A percentile compares a stretch with the other conserved stretches of the same genome.
These are phyloP conservation scores for Limenitis camilla DNA, from an alignment of 2,888 invertebrate species.

Conservation along the genomic window DNA sequence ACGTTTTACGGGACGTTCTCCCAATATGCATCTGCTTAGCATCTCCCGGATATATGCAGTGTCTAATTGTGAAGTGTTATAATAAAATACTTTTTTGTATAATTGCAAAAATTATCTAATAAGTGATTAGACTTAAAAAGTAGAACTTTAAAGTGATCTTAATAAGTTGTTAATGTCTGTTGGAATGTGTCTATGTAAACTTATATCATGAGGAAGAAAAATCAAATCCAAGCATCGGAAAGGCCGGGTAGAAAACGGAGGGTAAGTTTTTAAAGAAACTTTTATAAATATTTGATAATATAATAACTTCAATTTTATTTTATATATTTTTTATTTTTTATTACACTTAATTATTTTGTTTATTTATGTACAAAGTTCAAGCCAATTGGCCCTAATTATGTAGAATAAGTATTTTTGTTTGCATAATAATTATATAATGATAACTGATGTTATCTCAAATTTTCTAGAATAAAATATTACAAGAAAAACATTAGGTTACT, in stretches of 20 bases:
- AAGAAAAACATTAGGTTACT: too few relatives aligned
- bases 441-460: too few relatives aligned
- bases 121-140: too few relatives aligned
- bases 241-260: constrained; percentile 53
- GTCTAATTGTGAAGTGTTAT: constrained; percentile 22
- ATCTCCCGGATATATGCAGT: constrained; percentile 19
- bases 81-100: not conserved
- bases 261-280: constrained; percentile 40
- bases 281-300: too few relatives aligned
- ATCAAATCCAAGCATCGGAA: constrained; percentile 44
- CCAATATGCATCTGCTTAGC: constrained; percentile 19
- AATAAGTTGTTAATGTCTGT: not conserved
- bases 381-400: not conserved
- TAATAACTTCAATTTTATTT: too few relatives aligned
- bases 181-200: constrained; percentile 9
- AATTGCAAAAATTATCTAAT: not conserved
- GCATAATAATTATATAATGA: not conserved
- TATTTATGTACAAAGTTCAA: not conserved
- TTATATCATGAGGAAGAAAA: constrained; percentile 45
- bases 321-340: too few relatives aligned
- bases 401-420: not conserved
- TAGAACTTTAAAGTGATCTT: too few relatives aligned
- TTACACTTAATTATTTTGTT: too few relatives aligned
- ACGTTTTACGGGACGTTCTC: constrained; percentile 11
- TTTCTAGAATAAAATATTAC: too few relatives aligned